Evolutionary conservation across 2,113 vertebrate species (phyloP).

Genomic region (Cisticola juncidis): DNA sequence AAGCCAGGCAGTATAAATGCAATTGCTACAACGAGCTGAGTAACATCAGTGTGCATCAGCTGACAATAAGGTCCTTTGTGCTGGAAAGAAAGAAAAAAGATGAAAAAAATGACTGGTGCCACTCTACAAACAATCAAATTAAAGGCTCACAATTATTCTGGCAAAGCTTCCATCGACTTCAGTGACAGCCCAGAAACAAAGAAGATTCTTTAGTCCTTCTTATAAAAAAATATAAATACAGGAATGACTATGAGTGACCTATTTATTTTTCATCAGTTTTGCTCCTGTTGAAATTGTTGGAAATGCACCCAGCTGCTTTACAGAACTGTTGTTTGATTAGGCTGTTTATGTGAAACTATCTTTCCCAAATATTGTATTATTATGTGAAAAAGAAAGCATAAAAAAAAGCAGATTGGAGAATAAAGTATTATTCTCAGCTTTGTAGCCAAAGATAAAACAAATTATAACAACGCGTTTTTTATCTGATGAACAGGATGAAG

Average conservation of each 20-base stretch:
- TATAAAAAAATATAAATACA: not conserved
- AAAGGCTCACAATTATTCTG: slow-evolving; percentile 2
- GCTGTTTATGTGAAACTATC: not conserved
- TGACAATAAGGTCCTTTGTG: slow-evolving; percentile 13
- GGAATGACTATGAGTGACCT: not conserved
- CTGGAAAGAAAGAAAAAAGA: not conserved
- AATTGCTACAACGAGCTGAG: slow-evolving; percentile 7
- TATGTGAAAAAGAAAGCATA: not conserved
- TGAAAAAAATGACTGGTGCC: not conserved
- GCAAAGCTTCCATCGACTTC: not conserved
- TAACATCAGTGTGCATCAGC: not conserved
- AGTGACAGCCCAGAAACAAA: not conserved
- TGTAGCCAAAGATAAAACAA: not conserved
- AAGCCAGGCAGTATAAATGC: not conserved
- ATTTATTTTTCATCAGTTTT: not conserved
- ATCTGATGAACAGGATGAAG: not conserved
- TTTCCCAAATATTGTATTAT: not conserved
- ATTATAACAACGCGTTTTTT: not conserved
- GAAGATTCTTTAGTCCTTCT: not conserved
- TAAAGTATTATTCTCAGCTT: not conserved
- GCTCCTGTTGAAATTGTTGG: not conserved
- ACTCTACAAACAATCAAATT: slow-evolving; percentile 15
- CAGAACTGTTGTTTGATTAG: not conserved
- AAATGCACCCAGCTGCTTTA: not conserved
- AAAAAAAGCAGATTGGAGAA: not conserved